phyloP scores from a whole-genome alignment of 2,888 invertebrate species.

The Fragum whitleyi region DNA sequence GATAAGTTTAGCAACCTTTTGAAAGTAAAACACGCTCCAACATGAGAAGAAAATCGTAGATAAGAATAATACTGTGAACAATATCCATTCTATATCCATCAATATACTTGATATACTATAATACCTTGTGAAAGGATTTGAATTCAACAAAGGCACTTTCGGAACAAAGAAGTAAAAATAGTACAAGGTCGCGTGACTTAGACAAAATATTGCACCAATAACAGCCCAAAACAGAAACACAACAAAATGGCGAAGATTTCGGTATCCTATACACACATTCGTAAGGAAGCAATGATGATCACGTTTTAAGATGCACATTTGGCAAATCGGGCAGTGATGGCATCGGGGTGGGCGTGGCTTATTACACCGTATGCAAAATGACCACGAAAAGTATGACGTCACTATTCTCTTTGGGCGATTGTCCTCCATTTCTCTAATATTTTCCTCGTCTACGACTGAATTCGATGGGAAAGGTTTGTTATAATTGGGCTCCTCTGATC shows the following conservation, averaged over 20 bases:
- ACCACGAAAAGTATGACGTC: conserved; percentile 83
- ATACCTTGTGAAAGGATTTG: conserved; percentile 72
- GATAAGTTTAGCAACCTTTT: conserved; percentile 65
- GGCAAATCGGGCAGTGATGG: conserved; percentile 81
- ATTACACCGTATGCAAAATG: conserved; percentile 78
- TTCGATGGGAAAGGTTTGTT: background rate
- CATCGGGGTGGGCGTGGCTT: conserved; percentile 80
- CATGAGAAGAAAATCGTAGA: conserved; percentile 73
- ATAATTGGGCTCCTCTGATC: conserved; percentile 48
- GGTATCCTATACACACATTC: conserved; percentile 80
- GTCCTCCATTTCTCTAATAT: conserved; percentile 21
- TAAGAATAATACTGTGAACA: conserved; percentile 70
- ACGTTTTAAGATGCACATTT: conserved; percentile 80
- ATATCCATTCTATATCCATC: conserved; percentile 48
- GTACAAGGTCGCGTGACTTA: conserved; percentile 59
- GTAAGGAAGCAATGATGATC: conserved; percentile 84
- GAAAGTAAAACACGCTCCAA: conserved; percentile 71
- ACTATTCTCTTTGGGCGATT: conserved; percentile 57
- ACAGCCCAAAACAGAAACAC: conserved; percentile 79
- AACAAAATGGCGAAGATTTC: conserved; percentile 81
- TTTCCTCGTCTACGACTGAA: conserved; percentile 32
- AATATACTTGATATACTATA: conserved; percentile 69
- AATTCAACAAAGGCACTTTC: conserved; percentile 65
- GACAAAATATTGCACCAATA: conserved; percentile 69
- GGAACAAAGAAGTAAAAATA: conserved; percentile 46